Conservation (phyloP, 2,888 invertebrate genomes). For the Chaetogeoica ovagalla region DNA sequence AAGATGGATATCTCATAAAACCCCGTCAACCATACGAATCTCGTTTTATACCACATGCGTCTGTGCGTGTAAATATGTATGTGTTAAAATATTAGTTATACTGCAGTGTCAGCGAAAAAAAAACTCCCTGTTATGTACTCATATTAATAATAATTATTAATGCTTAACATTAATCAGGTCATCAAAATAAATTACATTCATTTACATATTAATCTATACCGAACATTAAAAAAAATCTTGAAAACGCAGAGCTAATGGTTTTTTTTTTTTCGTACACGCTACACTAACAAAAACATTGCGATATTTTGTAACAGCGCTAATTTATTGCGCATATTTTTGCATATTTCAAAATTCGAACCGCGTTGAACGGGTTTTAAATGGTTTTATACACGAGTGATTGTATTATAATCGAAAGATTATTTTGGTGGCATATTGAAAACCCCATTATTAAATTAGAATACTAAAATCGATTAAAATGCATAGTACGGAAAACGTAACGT, state of each 20-base stretch:
- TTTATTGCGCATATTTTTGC: conserved; percentile 19
- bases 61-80: too few relatives aligned
- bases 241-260: background rate
- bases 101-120: too few relatives aligned
- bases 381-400: too few relatives aligned
- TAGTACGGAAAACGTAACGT: too few relatives aligned
- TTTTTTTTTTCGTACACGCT: conserved; percentile 3
- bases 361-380: background rate
- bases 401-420: background rate
- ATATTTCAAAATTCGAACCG: conserved; percentile 16
- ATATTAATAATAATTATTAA: too few relatives aligned
- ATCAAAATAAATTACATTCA: background rate
- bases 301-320: conserved; percentile 17
- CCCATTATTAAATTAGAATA: too few relatives aligned
- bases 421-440: background rate
- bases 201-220: background rate
- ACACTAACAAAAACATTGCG: conserved; percentile 15
- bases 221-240: conserved; percentile 4
- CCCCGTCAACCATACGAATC: too few relatives aligned
- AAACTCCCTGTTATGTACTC: too few relatives aligned
- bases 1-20: too few relatives aligned
- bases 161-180: conserved; percentile 6
- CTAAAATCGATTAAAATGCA: background rate
- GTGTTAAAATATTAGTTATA: too few relatives aligned
- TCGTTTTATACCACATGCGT: too few relatives aligned